These are phyloP conservation scores for Saxidomus purpurata DNA, from an alignment of 1,140 invertebrate species.

Conservation along the genomic window DNA sequence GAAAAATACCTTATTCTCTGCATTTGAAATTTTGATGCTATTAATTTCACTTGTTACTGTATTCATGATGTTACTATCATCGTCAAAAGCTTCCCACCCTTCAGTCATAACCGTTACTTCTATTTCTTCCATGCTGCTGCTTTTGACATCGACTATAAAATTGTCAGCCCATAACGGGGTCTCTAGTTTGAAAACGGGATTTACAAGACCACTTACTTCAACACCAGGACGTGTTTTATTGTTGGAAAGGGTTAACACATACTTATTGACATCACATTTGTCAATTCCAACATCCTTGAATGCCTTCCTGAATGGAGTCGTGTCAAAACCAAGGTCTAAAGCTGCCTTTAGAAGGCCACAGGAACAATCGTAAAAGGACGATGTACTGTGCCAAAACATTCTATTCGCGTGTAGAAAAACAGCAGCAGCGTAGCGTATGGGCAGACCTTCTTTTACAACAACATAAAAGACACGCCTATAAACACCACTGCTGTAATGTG, in stretches of 20 bases:
- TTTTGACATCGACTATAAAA: not conserved
- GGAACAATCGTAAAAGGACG: constrained; percentile 55
- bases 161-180: constrained; percentile 44
- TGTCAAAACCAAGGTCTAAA: constrained; percentile 65
- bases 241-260: constrained; percentile 26
- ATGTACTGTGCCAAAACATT: constrained; percentile 72
- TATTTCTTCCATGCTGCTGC: not conserved
- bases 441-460: constrained; percentile 52
- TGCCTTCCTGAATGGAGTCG: constrained; percentile 28
- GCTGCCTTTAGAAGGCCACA: constrained; percentile 74
- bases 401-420: constrained; percentile 73
- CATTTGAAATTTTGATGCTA: not conserved
- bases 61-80: no score
- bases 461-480: constrained; percentile 69
- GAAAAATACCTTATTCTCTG: not conserved
- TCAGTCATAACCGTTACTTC: not conserved
- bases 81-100: not conserved
- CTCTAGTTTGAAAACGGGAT: constrained; percentile 32
- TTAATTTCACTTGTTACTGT: not conserved
- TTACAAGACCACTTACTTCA: not conserved
- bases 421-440: constrained; percentile 56
- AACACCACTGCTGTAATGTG: constrained; percentile 71
- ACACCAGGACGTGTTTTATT: constrained; percentile 7
- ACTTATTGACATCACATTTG: constrained; percentile 49
- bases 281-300: constrained; percentile 68